phyloP scores from a whole-genome alignment of 2,888 invertebrate species.

The Strigamia transsilvanica region DNA sequence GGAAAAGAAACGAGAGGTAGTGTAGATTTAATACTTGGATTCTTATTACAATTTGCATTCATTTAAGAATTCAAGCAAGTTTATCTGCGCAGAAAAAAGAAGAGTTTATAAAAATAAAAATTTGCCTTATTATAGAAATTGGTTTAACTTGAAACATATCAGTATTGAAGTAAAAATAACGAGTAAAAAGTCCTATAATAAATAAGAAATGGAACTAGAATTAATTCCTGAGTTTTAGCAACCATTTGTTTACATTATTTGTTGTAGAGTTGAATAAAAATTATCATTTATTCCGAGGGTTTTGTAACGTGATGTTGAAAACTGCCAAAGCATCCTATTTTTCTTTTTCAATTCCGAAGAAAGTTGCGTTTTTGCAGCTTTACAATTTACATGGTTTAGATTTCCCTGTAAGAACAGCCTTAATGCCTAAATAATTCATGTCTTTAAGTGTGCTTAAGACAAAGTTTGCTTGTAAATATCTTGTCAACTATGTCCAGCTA shows the following conservation, averaged over 20 bases:
- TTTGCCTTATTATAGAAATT: conserved; percentile 20
- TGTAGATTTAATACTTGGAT: conserved; percentile 30
- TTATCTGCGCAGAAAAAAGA: conserved; percentile 2
- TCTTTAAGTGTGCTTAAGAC: conserved; percentile 30
- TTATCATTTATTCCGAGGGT: conserved; percentile 7
- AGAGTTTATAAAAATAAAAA: conserved; percentile 7
- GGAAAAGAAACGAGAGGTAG: conserved; percentile 21
- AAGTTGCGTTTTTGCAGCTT: conserved; percentile 30
- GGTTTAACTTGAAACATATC: conserved; percentile 8
- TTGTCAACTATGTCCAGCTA: conserved; percentile 5
- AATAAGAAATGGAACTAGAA: not conserved
- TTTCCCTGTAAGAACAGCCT: conserved; percentile 30
- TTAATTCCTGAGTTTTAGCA: not conserved
- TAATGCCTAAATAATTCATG: conserved; percentile 25
- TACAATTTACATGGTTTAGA: conserved; percentile 1
- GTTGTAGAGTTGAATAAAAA: not conserved
- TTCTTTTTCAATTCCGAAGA: not conserved
- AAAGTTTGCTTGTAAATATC: conserved; percentile 30
- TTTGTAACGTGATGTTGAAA: conserved; percentile 29
- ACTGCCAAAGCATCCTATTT: conserved; percentile 27
- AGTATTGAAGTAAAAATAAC: not conserved
- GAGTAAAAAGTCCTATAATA: not conserved
- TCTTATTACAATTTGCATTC: conserved; percentile 17
- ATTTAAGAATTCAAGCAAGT: not conserved
- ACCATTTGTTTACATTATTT: not conserved